Conservation (phyloP, 1,140 invertebrate genomes). For the Andricus grossulariae region DNA sequence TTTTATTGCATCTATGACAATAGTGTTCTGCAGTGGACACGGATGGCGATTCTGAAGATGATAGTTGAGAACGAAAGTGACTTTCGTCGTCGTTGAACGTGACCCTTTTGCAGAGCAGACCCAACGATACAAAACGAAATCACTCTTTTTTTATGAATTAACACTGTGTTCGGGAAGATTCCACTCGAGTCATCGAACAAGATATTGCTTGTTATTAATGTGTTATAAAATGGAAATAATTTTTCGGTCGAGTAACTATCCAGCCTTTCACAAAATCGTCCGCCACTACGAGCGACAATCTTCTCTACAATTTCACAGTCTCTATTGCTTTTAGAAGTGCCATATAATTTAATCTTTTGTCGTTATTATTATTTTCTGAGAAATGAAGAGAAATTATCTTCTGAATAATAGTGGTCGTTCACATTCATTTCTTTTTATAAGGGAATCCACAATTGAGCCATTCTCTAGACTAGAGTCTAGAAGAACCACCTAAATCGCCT, state of each 20-base stretch:
- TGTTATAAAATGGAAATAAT: slow-evolving; percentile 1
- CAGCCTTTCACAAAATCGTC: slow-evolving; percentile 18
- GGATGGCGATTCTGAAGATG: slow-evolving; percentile 37
- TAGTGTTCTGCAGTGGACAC: slow-evolving; percentile 31
- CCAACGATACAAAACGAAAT: neutral
- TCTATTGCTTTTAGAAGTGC: no score
- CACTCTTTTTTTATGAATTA: neutral
- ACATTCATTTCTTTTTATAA: no score
- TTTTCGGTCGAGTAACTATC: slow-evolving; percentile 32
- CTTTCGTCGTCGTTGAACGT: slow-evolving; percentile 47
- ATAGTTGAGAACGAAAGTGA: slow-evolving; percentile 52
- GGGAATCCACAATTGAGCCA: no score
- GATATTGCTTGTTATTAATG: neutral
- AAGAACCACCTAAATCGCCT: no score
- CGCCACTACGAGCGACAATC: neutral
- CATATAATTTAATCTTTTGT: no score
- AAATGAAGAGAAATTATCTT: no score
- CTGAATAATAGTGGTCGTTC: no score
- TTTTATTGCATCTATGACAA: neutral
- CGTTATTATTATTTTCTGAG: no score
- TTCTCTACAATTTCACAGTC: neutral
- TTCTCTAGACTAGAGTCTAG: no score
- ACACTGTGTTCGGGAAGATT: no score
- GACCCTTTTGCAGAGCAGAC: slow-evolving; percentile 19
- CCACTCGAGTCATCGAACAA: neutral